phyloP scores from a whole-genome alignment of 2,888 invertebrate genomes.

The Siphonodentalium dalli region DNA sequence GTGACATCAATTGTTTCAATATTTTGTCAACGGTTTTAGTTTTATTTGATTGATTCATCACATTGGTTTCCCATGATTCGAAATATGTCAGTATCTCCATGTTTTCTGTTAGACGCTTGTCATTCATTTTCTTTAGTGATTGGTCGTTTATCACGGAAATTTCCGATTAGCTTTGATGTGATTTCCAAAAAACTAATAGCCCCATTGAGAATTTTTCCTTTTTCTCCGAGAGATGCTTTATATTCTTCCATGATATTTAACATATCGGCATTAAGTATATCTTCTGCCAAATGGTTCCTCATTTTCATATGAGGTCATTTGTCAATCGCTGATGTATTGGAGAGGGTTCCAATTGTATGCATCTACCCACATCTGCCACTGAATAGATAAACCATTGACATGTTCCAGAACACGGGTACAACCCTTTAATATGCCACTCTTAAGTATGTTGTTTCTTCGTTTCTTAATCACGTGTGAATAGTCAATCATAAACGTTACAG shows the following conservation, averaged over 20 bases:
- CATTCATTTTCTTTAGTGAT: constrained; percentile 2
- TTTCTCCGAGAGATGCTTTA: constrained; percentile 11
- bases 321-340: constrained; percentile 25
- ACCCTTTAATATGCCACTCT: constrained; percentile 12
- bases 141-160: constrained; percentile 19
- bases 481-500: constrained; percentile 21
- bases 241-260: constrained; percentile 18
- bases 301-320: constrained; percentile 25
- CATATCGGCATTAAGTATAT: constrained; percentile 26
- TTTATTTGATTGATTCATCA: no score
- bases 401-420: constrained; percentile 9
- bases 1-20: no score
- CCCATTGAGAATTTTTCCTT: constrained; percentile 16
- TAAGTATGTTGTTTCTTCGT: constrained; percentile 24
- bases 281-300: constrained; percentile 33
- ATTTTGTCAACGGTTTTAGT: no score
- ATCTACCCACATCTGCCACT: constrained; percentile 28
- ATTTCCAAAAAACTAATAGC: constrained; percentile 15
- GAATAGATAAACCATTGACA: constrained; percentile 9
- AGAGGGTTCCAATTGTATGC: constrained; percentile 26
- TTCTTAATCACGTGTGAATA: constrained; percentile 24
- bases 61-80: no score
- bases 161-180: constrained; percentile 14
- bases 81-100: no score
- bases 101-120: no score